A percentile compares a stretch with the other conserved stretches of the same genome.
Conservation (phyloP, 1,140 invertebrate genomes). For the Conus ventricosus region DNA sequence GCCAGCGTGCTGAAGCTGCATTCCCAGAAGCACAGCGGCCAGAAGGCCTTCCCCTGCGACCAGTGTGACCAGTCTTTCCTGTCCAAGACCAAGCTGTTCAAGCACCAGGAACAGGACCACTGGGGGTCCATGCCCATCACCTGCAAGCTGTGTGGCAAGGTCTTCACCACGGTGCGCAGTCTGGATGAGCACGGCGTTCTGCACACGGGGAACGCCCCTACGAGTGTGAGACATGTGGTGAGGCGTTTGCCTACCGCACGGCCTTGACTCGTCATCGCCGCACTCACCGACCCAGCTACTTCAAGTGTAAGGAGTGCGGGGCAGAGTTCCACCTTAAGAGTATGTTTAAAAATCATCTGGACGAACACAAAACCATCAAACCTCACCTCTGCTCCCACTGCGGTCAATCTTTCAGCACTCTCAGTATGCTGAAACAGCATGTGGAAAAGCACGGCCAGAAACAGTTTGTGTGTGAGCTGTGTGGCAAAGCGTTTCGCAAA, state of each 20-base stretch:
- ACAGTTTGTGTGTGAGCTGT: slow-evolving; percentile 7
- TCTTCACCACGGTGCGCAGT: background rate
- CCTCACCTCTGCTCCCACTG: slow-evolving; percentile 15
- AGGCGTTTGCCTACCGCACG: background rate
- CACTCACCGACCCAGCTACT: background rate
- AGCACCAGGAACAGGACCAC: slow-evolving; percentile 8
- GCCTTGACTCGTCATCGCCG: background rate
- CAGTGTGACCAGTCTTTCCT: slow-evolving; percentile 11
- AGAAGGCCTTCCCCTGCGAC: slow-evolving; percentile 3
- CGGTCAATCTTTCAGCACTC: background rate
- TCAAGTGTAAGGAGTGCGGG: slow-evolving; percentile 3
- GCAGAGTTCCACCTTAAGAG: background rate
- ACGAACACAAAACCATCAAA: background rate
- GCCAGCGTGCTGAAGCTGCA: slow-evolving; percentile 6
- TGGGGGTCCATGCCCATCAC: slow-evolving; percentile 10
- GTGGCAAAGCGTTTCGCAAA: background rate
- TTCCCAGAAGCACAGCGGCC: slow-evolving; percentile 11
- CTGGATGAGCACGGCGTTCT: background rate
- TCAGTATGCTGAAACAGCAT: background rate
- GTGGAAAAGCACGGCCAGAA: background rate
- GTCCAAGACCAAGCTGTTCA: background rate
- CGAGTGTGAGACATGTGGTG: background rate
- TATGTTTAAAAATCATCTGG: background rate
- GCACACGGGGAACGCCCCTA: slow-evolving; percentile 12
- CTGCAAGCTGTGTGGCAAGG: background rate